Conservation (phyloP, 2,797 vertebrate genomes). For the Austrolebias charrua region DNA sequence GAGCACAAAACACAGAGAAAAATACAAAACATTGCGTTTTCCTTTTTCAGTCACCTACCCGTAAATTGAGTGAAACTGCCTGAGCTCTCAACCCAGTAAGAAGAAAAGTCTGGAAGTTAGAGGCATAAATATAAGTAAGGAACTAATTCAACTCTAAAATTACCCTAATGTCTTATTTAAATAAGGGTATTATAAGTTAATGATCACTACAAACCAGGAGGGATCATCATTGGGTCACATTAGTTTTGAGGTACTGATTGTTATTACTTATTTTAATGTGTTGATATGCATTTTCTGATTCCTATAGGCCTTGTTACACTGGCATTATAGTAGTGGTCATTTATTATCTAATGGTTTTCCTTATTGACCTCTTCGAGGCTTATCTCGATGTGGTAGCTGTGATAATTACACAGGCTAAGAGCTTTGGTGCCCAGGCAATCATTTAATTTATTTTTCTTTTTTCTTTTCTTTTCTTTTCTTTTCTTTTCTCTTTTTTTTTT, state of each 20-base stretch:
- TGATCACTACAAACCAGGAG: slow-evolving; percentile 41
- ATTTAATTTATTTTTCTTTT: slow-evolving; percentile 41
- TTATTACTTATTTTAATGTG: slow-evolving; percentile 40
- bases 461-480: slow-evolving; percentile 27
- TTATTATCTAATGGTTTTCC: slow-evolving; percentile 65
- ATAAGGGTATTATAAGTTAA: slow-evolving; percentile 41
- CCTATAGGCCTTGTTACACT: slow-evolving; percentile 43
- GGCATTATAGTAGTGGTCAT: slow-evolving; percentile 49
- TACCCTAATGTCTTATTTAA: slow-evolving; percentile 47
- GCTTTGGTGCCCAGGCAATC: slow-evolving; percentile 27
- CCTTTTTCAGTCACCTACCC: slow-evolving; percentile 4
- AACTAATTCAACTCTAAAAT: slow-evolving; percentile 7
- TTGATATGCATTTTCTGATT: slow-evolving; percentile 41
- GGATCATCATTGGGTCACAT: slow-evolving; percentile 16
- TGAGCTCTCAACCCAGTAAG: slow-evolving; percentile 17
- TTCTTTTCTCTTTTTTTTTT: slow-evolving; percentile 17
- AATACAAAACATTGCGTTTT: not conserved
- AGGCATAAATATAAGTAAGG: slow-evolving; percentile 44
- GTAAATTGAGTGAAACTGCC: slow-evolving; percentile 10
- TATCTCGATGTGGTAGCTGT: slow-evolving; percentile 54
- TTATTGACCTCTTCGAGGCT: slow-evolving; percentile 63
- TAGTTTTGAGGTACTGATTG: slow-evolving; percentile 38
- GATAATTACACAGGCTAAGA: slow-evolving; percentile 45
- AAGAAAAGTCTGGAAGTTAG: slow-evolving; percentile 6
- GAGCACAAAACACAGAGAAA: slow-evolving; percentile 13